Conservation (phyloP, 2,797 vertebrate species). For the Decapterus maruadsi region DNA sequence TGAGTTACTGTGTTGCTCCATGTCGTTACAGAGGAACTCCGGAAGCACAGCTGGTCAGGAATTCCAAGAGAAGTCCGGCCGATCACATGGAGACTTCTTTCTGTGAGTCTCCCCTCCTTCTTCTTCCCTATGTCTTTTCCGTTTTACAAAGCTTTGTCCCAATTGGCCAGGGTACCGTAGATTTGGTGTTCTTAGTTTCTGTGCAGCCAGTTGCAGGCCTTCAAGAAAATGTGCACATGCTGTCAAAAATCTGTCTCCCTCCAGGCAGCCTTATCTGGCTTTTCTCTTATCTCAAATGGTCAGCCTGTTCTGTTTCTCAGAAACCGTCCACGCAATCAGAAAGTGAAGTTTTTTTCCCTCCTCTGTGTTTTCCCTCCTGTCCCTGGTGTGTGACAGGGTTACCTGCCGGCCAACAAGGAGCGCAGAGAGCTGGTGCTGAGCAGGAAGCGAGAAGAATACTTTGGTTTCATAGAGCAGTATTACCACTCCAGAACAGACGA, state of each 20-base stretch:
- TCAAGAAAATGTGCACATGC: not conserved
- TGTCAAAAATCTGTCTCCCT: conserved; percentile 6
- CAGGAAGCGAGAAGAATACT: conserved; percentile 97
- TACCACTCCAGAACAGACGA: conserved; percentile 98
- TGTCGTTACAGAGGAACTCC: conserved; percentile 91
- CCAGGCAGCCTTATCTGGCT: conserved; percentile 14
- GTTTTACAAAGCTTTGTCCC: not conserved
- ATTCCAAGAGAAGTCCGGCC: conserved; percentile 96
- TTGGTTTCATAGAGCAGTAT: conserved; percentile 99
- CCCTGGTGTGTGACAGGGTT: conserved; percentile 86
- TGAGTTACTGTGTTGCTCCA: conserved; percentile 5
- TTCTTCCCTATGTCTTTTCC: not conserved
- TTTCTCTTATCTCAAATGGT: conserved; percentile 37
- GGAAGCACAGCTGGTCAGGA: conserved; percentile 98
- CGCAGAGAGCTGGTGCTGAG: conserved; percentile 92
- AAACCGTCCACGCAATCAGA: conserved; percentile 9
- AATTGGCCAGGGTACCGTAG: no score
- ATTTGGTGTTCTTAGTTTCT: not conserved
- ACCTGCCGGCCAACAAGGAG: conserved; percentile 96
- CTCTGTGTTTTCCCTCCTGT: not conserved
- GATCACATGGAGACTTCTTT: conserved; percentile 97
- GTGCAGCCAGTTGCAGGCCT: conserved; percentile 1
- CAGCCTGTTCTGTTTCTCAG: conserved; percentile 14
- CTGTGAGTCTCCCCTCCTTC: conserved; percentile 86
- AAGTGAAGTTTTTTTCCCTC: not conserved